Conservation (phyloP, 1,140 invertebrate genomes). For the Dreissena rostriformis region DNA sequence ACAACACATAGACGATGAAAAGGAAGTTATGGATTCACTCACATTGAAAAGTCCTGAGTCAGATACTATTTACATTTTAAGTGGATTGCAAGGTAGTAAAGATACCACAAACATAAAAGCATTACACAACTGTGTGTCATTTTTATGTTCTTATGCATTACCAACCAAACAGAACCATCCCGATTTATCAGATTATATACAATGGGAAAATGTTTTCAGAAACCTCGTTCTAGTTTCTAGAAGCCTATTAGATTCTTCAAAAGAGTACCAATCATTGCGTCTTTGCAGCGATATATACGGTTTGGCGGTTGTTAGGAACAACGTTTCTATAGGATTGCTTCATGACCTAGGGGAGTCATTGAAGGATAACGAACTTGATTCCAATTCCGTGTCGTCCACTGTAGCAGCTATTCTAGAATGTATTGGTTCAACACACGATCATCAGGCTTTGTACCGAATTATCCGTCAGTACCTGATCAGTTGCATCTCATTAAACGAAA, state of each 20-base stretch:
- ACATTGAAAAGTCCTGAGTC: neutral
- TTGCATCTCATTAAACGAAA: constrained; percentile 19
- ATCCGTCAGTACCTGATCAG: neutral
- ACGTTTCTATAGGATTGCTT: neutral
- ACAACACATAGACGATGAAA: neutral
- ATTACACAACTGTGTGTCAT: too few species aligned
- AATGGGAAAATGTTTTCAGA: too few species aligned
- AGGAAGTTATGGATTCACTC: neutral
- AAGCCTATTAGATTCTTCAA: neutral
- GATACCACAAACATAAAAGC: too few species aligned
- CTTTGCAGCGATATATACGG: constrained; percentile 14
- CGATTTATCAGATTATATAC: too few species aligned
- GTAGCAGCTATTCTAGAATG: neutral
- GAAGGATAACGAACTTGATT: constrained; percentile 4
- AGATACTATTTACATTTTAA: neutral
- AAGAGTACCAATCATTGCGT: constrained; percentile 13
- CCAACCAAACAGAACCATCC: too few species aligned
- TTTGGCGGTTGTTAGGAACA: neutral
- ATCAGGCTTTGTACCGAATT: neutral
- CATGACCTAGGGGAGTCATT: neutral
- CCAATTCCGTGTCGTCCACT: neutral
- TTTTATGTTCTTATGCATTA: too few species aligned
- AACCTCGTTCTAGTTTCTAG: too few species aligned
- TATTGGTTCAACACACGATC: neutral
- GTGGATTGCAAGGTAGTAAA: too few species aligned